Conservation (phyloP, 2,113 vertebrate species). For the Pelvicachromis taeniatus region DNA sequence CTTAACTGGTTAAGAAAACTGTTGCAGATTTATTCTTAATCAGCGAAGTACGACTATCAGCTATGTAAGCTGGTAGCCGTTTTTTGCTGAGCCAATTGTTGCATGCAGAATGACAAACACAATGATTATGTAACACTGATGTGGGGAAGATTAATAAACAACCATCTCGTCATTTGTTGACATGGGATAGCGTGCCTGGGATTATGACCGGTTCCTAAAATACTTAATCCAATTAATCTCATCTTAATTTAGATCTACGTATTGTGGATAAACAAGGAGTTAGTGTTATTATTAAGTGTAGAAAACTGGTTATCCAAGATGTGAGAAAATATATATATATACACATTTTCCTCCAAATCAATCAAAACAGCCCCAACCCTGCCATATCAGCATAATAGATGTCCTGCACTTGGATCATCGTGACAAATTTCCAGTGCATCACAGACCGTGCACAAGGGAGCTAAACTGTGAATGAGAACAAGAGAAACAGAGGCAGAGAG, state of each 20-base stretch:
- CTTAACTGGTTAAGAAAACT: neutral
- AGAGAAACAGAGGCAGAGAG: slow-evolving; percentile 18
- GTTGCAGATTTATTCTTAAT: neutral
- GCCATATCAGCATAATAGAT: neutral
- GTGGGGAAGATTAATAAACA: slow-evolving; percentile 7
- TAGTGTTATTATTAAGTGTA: neutral
- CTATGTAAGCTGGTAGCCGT: neutral
- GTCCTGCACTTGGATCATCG: neutral
- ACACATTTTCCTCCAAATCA: neutral
- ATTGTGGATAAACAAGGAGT: neutral
- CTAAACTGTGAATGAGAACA: slow-evolving; percentile 14
- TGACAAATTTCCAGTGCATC: slow-evolving; percentile 6
- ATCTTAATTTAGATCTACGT: neutral
- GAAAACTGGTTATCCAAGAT: neutral
- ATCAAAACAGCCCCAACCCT: neutral
- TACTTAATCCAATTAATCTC: slow-evolving; percentile 26
- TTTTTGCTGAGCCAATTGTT: neutral
- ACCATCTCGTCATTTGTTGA: slow-evolving; percentile 10
- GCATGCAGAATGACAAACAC: neutral
- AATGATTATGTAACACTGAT: neutral
- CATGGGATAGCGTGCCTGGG: neutral
- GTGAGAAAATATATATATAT: neutral
- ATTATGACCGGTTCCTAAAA: slow-evolving; percentile 11
- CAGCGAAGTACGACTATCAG: neutral
- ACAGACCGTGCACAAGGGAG: slow-evolving; percentile 28